These are phyloP conservation scores for Todiramphus chloris DNA, from an alignment of 2,113 vertebrate species.

Conservation along the genomic window DNA sequence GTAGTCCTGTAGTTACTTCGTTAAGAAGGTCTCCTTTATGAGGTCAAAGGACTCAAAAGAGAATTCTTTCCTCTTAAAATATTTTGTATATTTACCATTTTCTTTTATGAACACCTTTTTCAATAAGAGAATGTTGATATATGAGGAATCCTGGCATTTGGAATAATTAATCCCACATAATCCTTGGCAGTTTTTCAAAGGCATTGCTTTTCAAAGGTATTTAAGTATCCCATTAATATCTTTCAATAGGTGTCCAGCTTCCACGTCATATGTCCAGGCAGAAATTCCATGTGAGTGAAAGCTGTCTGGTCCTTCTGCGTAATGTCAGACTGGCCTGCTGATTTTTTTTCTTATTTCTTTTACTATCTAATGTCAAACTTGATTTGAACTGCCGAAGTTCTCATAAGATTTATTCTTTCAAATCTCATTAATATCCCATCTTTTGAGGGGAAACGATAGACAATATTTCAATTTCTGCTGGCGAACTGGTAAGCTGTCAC, in stretches of 20 bases:
- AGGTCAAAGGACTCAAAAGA: not conserved
- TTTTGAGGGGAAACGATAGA: not conserved
- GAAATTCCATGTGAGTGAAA: not conserved
- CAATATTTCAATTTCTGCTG: not conserved
- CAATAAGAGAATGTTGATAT: not conserved
- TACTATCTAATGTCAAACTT: not conserved
- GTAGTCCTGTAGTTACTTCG: not conserved
- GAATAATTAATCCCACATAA: not conserved
- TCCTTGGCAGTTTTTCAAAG: not conserved
- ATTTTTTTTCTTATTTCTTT: not conserved
- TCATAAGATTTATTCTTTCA: not conserved
- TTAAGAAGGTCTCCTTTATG: not conserved
- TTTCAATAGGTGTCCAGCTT: not conserved
- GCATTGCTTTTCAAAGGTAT: not conserved
- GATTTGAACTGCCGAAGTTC: not conserved
- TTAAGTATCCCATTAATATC: not conserved
- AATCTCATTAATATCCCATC: not conserved
- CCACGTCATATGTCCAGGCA: not conserved
- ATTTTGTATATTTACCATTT: not conserved
- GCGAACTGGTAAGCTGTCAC: not conserved
- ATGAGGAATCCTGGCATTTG: not conserved
- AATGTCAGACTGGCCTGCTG: not conserved
- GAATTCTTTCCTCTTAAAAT: not conserved
- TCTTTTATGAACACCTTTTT: not conserved
- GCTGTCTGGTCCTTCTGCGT: not conserved